phyloP scores from a whole-genome alignment of 2,113 vertebrate species.

The Paradisaea rubra region DNA sequence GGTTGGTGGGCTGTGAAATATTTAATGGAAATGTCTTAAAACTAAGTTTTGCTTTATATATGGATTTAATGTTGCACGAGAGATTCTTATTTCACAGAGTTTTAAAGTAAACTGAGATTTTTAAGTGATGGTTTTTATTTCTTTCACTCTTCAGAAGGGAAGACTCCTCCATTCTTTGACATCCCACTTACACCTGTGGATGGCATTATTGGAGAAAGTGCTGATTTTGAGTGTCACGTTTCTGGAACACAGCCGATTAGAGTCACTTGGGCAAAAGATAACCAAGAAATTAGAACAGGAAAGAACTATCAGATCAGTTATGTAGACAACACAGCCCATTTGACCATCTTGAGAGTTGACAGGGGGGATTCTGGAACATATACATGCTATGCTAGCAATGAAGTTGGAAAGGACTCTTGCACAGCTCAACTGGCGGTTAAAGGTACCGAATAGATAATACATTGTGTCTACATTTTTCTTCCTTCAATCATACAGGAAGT shows the following conservation, averaged over 20 bases:
- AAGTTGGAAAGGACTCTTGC: slow-evolving; percentile 90
- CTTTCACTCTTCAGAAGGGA: slow-evolving; percentile 79
- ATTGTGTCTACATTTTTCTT: neutral
- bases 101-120: neutral
- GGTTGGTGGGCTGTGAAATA: slow-evolving; percentile 72
- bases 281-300: slow-evolving; percentile 88
- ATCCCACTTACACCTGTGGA: slow-evolving; percentile 78
- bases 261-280: slow-evolving; percentile 92
- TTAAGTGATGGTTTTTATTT: neutral
- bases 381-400: slow-evolving; percentile 87
- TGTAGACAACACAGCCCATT: slow-evolving; percentile 79
- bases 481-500: neutral
- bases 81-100: neutral
- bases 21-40: neutral
- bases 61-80: neutral
- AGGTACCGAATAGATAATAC: slow-evolving; percentile 73
- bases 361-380: slow-evolving; percentile 86
- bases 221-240: slow-evolving; percentile 89
- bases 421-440: slow-evolving; percentile 83
- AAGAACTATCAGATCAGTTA: slow-evolving; percentile 90
- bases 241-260: slow-evolving; percentile 90
- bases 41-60: neutral
- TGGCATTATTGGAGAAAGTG: slow-evolving; percentile 82
- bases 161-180: slow-evolving; percentile 89
- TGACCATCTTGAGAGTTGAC: slow-evolving; percentile 84